A percentile compares a stretch with the other conserved stretches of the same genome.
phyloP scores from a whole-genome alignment of 2,797 vertebrate genomes.

The Australoheros facetus region DNA sequence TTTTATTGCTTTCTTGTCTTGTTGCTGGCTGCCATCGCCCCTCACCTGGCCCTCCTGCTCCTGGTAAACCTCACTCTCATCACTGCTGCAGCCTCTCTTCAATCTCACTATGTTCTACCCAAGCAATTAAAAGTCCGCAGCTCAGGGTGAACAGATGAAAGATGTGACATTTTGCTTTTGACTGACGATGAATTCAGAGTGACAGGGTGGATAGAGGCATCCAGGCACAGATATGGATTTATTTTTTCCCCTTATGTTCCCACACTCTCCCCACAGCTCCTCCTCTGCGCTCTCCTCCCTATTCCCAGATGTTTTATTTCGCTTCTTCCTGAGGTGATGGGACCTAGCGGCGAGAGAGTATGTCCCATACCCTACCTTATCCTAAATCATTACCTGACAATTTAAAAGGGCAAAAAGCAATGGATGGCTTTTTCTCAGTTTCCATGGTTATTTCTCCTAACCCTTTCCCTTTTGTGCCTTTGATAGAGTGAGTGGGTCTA shows the following conservation, averaged over 20 bases:
- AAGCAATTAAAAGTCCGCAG: slow-evolving; percentile 71
- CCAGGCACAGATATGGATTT: slow-evolving; percentile 71
- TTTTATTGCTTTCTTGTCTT: slow-evolving; percentile 81
- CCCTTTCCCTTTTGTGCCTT: slow-evolving; percentile 60
- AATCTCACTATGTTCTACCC: slow-evolving; percentile 51
- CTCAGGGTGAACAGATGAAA: slow-evolving; percentile 64
- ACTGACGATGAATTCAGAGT: slow-evolving; percentile 69
- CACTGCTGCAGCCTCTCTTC: slow-evolving; percentile 22
- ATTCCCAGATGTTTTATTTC: slow-evolving; percentile 45
- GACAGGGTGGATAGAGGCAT: slow-evolving; percentile 54
- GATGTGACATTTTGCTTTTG: slow-evolving; percentile 75
- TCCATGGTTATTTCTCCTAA: slow-evolving; percentile 72
- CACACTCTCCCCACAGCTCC: slow-evolving; percentile 12
- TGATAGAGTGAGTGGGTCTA: slow-evolving; percentile 63
- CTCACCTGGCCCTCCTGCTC: slow-evolving; percentile 54
- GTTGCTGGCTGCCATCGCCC: slow-evolving; percentile 52
- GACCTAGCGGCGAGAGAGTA: slow-evolving; percentile 54
- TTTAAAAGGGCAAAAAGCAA: slow-evolving; percentile 77
- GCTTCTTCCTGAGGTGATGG: slow-evolving; percentile 54
- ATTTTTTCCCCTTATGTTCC: slow-evolving; percentile 31
- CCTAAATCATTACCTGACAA: slow-evolving; percentile 79
- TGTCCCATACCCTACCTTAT: slow-evolving; percentile 60
- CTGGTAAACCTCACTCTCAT: slow-evolving; percentile 11
- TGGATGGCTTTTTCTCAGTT: slow-evolving; percentile 67
- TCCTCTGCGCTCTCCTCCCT: slow-evolving; percentile 14